Percentiles rank a stretch among this genome's conserved stretches.
These are phyloP conservation scores for Xylota sylvarum DNA, from an alignment of 2,888 invertebrate genomes.

Conservation along the genomic window DNA sequence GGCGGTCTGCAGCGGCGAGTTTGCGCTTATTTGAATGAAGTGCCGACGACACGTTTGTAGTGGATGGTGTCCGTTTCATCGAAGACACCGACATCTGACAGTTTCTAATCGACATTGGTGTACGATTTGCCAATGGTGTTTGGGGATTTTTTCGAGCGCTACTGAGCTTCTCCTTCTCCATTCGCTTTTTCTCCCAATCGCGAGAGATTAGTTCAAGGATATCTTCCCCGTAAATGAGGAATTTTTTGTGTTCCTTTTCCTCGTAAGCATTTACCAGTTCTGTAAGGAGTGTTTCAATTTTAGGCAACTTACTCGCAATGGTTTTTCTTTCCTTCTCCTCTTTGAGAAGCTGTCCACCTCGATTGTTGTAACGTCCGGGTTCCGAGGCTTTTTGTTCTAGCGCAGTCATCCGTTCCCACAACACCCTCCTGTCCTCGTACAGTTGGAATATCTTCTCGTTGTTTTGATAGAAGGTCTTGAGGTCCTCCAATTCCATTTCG, in stretches of 20 bases:
- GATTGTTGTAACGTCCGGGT: slow-evolving; percentile 93
- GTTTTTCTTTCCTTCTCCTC: slow-evolving; percentile 95
- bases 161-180: slow-evolving; percentile 81
- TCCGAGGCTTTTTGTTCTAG: slow-evolving; percentile 91
- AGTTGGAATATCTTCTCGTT: slow-evolving; percentile 89
- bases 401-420: slow-evolving; percentile 91
- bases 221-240: slow-evolving; percentile 88
- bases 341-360: slow-evolving; percentile 93
- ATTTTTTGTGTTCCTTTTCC: slow-evolving; percentile 85
- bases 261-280: slow-evolving; percentile 86
- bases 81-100: slow-evolving; percentile 76
- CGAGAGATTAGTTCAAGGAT: slow-evolving; percentile 87
- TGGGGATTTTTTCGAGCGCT: slow-evolving; percentile 85
- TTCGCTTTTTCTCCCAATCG: slow-evolving; percentile 87
- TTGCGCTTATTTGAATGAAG: slow-evolving; percentile 80
- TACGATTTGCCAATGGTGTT: slow-evolving; percentile 76
- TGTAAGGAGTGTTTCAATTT: slow-evolving; percentile 89
- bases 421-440: slow-evolving; percentile 88
- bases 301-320: slow-evolving; percentile 89
- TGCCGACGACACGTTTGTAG: slow-evolving; percentile 71
- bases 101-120: slow-evolving; percentile 81
- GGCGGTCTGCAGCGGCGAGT: slow-evolving; percentile 59
- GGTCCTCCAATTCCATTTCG: slow-evolving; percentile 90
- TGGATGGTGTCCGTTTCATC: slow-evolving; percentile 80
- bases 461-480: slow-evolving; percentile 88